A percentile compares a stretch with the other conserved stretches of the same genome.
Evolutionary conservation across 2,888 invertebrate species (phyloP).

Genomic region (Blomia tropicalis): DNA sequence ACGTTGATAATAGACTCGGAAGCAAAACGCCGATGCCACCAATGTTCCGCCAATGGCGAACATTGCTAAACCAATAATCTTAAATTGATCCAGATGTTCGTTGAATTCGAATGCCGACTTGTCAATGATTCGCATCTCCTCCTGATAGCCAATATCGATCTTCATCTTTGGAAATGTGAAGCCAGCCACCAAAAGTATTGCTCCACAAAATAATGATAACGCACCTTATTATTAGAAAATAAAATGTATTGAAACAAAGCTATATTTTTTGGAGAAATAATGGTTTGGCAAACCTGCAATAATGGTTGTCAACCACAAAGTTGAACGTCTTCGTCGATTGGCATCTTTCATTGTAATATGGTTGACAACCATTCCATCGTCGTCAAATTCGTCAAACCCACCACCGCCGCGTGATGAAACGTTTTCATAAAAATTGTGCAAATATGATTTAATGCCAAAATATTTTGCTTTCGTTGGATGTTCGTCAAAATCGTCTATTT

Average conservation of each 20-base stretch:
- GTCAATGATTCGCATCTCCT: slow-evolving; percentile 36
- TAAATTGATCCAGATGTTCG: slow-evolving; percentile 39
- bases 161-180: slow-evolving; percentile 39
- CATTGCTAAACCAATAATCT: slow-evolving; percentile 39
- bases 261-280: background rate
- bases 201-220: slow-evolving; percentile 39
- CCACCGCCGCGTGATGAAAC: slow-evolving; percentile 30
- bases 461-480: too few relatives aligned
- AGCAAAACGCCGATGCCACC: slow-evolving; percentile 38
- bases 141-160: slow-evolving; percentile 35
- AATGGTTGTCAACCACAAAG: background rate
- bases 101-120: slow-evolving; percentile 38
- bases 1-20: slow-evolving; percentile 37
- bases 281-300: background rate
- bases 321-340: background rate
- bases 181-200: slow-evolving; percentile 39
- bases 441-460: slow-evolving; percentile 41
- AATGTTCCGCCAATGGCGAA: slow-evolving; percentile 41
- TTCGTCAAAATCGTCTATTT: too few relatives aligned
- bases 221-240: slow-evolving; percentile 35
- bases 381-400: slow-evolving; percentile 35
- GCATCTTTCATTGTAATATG: background rate
- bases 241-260: background rate
- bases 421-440: slow-evolving; percentile 40
- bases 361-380: too few relatives aligned